Percentiles rank a stretch among this genome's conserved stretches.
Conservation (phyloP, 2,888 invertebrate genomes). For the Drosophila mimica region DNA sequence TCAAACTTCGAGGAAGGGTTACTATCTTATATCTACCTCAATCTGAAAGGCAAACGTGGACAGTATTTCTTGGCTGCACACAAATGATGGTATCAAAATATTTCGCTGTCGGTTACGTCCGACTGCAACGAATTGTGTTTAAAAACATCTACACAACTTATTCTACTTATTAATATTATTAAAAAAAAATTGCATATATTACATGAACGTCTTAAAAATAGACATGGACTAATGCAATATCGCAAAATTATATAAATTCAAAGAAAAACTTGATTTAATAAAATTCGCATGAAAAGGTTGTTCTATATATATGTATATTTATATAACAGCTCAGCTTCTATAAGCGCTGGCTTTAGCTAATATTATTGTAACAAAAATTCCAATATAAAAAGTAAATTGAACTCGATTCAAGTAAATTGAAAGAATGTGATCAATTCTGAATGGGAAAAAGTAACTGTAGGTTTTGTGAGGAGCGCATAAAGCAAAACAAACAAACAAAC, state of each 20-base stretch:
- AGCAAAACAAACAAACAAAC: conserved; percentile 4
- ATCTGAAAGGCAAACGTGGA: too few relatives aligned
- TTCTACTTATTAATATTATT: background rate
- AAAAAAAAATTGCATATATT: background rate
- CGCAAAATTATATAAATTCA: background rate
- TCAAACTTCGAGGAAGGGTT: too few relatives aligned
- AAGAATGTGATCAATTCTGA: background rate
- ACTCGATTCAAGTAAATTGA: background rate
- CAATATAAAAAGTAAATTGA: conserved; percentile 6
- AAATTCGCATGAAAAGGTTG: background rate
- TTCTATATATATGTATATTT: background rate
- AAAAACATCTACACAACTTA: background rate
- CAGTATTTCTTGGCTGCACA: too few relatives aligned
- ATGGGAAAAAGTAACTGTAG: conserved; percentile 5
- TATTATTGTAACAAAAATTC: background rate
- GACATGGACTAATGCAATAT: background rate
- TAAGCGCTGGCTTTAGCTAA: background rate
- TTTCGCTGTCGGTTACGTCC: too few relatives aligned
- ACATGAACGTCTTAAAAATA: background rate
- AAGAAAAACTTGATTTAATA: background rate
- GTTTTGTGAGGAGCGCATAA: conserved; percentile 4
- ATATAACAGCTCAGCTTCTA: background rate
- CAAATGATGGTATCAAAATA: too few relatives aligned
- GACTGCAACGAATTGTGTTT: background rate
- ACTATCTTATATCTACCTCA: too few relatives aligned